These are phyloP conservation scores for Trichonephila inaurata DNA, from an alignment of 1,140 invertebrate species.

Conservation along the genomic window DNA sequence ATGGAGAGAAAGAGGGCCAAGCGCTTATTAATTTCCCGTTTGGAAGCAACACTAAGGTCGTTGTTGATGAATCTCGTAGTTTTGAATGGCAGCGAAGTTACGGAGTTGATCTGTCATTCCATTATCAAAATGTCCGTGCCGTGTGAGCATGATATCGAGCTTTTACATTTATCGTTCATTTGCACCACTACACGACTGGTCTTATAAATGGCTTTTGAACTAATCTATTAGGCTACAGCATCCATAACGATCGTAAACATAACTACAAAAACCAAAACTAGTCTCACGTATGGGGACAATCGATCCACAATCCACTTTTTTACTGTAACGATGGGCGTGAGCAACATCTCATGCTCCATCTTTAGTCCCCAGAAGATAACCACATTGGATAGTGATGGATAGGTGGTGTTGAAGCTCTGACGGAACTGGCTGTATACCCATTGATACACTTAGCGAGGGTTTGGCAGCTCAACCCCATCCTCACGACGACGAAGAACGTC, in stretches of 20 bases:
- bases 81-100: neutral
- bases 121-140: too few relatives aligned
- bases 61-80: neutral
- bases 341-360: conserved; percentile 84
- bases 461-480: conserved; percentile 87
- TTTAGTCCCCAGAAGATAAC: conserved; percentile 85
- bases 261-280: too few relatives aligned
- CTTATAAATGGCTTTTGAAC: too few relatives aligned
- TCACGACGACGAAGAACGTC: conserved; percentile 51
- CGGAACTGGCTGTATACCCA: conserved; percentile 86
- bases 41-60: too few relatives aligned
- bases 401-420: conserved; percentile 86
- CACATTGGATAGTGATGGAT: conserved; percentile 86
- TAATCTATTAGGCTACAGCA: too few relatives aligned
- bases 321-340: conserved; percentile 83
- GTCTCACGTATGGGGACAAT: conserved; percentile 31
- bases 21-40: too few relatives aligned
- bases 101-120: too few relatives aligned
- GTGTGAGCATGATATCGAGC: too few relatives aligned
- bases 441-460: conserved; percentile 86
- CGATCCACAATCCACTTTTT: conserved; percentile 23
- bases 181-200: too few relatives aligned
- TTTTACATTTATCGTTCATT: too few relatives aligned
- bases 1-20: too few relatives aligned
- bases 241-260: too few relatives aligned